Base-by-base conservation (phyloP, 1,140 invertebrate species). In the Brachystomella parvula region DNA sequence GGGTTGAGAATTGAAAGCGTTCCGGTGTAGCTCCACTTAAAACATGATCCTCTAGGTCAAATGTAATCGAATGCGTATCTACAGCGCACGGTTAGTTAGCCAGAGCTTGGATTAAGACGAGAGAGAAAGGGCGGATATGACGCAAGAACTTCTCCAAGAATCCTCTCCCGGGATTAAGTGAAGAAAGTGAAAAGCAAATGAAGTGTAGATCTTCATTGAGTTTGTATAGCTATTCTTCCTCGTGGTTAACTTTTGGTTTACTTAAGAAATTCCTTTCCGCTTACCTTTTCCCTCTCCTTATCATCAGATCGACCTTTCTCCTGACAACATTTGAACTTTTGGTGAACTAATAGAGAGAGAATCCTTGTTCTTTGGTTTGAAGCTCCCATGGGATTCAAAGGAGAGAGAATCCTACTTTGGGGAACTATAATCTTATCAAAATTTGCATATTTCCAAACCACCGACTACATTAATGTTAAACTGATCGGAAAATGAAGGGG, bases 401-500 rank as follows among this genome's bases (percentile, higher is more conserved):
- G 39, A 44, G 9, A 44, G 39, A n/a, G n/a, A 9, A 12, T 9
- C 9, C 39, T 44, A 44, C 39, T 12, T n/a, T 44, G 39, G 9
- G 39, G 39, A 44, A 9, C 9, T 53, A 53, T 19, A 53, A 53
- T 53, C 49, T 53, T 53, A 53, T 53, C 49, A 15, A 24, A 24
- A 67, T 67, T 67, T 67, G 60, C 65, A 67, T 67, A 67, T 62
- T 67, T 67, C 60, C 65, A 53, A 49, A 21, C 57, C 64, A 65
- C 33, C 35, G 59, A 69, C 31, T 66, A 65, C 64, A 63, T 66
- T 65, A 69, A 47, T 65, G 67, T 66, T 66, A 30, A 69, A 69
- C 64, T 69, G 65, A 69, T 65, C 67, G 67, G 59, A 69, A 69
- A 69, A 69, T 69, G 67, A 69, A 69, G 63, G 57, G 24, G 21